Evolutionary conservation across 2,797 vertebrate species (phyloP).

Genomic region (Synanceia verrucosa): DNA sequence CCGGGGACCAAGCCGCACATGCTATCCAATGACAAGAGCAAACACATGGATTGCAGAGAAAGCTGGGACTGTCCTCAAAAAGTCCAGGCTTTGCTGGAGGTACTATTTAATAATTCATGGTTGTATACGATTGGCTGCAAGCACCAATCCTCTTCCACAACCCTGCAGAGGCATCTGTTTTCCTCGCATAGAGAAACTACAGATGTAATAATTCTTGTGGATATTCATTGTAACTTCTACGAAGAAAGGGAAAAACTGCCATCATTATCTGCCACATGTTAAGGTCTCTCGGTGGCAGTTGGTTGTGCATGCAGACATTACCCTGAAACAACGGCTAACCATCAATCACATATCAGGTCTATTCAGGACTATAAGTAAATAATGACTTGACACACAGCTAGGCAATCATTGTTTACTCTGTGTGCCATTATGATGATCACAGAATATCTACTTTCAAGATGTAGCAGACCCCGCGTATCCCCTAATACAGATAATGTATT

Average conservation of each 20-base stretch:
- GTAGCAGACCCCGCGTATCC: too few species aligned
- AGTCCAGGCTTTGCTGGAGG: constrained; percentile 68
- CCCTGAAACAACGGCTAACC: constrained; percentile 7
- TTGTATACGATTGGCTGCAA: constrained; percentile 65
- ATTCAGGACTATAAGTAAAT: constrained; percentile 33
- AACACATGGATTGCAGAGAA: constrained; percentile 57
- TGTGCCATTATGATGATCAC: neutral
- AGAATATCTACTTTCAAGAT: neutral
- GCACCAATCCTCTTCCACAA: constrained; percentile 29
- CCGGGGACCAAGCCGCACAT: constrained; percentile 54
- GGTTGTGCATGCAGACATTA: constrained; percentile 2
- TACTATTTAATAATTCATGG: constrained; percentile 80
- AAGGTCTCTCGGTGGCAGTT: neutral
- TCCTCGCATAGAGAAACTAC: constrained; percentile 28
- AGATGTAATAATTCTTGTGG: constrained; percentile 18
- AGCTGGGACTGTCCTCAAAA: constrained; percentile 62
- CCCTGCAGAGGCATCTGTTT: constrained; percentile 57
- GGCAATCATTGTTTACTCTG: constrained; percentile 34
- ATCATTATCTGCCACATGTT: neutral
- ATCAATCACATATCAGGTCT: constrained; percentile 10
- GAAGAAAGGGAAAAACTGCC: neutral
- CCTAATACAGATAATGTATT: too few species aligned
- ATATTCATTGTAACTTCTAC: constrained; percentile 25
- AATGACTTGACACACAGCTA: constrained; percentile 40
- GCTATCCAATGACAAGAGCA: constrained; percentile 72